Conservation (phyloP, 2,113 vertebrate species). For the Austrofundulus limnaeus region DNA sequence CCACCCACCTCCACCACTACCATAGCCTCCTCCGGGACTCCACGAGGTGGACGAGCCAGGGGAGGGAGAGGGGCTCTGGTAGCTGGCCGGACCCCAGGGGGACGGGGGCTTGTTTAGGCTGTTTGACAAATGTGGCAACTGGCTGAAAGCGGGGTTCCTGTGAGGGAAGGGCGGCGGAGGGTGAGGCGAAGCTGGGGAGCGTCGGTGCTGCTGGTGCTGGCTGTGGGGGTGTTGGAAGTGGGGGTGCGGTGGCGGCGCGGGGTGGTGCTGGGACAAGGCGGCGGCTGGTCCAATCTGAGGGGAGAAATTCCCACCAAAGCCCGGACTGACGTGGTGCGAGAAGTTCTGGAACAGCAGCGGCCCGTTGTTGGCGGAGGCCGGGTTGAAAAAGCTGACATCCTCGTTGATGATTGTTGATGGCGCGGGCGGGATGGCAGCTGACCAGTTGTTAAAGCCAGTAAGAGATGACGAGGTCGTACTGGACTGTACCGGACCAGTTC, state of each 20-base stretch:
- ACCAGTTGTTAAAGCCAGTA: conserved; percentile 98
- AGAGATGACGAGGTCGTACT: conserved; percentile 93
- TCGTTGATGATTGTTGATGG: conserved; percentile 96
- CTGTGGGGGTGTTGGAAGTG: conserved; percentile 97
- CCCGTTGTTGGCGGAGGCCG: conserved; percentile 94
- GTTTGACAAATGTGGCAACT: conserved; percentile 96
- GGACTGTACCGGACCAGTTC: conserved; percentile 84
- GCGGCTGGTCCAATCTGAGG: conserved; percentile 91
- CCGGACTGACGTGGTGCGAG: conserved; percentile 96
- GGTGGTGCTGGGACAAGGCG: conserved; percentile 93
- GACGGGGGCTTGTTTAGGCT: conserved; percentile 98
- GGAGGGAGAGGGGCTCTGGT: conserved; percentile 96
- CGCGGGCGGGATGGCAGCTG: conserved; percentile 93
- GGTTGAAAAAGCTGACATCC: conserved; percentile 98
- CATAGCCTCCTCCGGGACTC: conserved; percentile 94
- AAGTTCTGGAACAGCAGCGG: conserved; percentile 99
- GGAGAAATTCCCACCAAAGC: conserved; percentile 97
- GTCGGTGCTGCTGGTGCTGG: conserved; percentile 97
- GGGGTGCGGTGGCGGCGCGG: conserved; percentile 91
- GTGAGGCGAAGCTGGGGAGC: conserved; percentile 96
- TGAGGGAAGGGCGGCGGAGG: conserved; percentile 94
- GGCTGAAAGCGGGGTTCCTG: conserved; percentile 94
- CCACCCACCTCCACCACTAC: conserved; percentile 88
- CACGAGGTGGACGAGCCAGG: conserved; percentile 93
- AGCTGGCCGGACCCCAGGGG: conserved; percentile 92